phyloP scores from a whole-genome alignment of 2,113 vertebrate species.

The Oncorhynchus masou region DNA sequence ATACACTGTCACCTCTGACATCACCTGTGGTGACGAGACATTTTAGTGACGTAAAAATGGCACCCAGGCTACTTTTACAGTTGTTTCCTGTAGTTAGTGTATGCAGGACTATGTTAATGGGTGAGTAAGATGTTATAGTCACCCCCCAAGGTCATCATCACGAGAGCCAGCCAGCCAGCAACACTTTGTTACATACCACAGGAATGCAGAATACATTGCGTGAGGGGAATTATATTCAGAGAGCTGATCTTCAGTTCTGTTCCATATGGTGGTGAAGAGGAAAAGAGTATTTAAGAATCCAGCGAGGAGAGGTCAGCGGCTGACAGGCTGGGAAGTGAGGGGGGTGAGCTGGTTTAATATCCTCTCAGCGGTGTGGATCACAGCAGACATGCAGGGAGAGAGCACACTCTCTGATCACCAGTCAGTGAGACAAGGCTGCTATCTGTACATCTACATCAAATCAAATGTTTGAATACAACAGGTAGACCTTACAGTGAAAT shows the following conservation, averaged over 20 bases:
- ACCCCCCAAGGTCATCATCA: conserved; percentile 28
- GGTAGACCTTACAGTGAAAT: no score
- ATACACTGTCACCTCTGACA: conserved; percentile 32
- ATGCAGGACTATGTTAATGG: conserved; percentile 14
- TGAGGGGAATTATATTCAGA: conserved; percentile 33
- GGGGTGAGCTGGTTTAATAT: conserved; percentile 37
- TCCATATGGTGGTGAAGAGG: conserved; percentile 20
- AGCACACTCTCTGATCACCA: neutral
- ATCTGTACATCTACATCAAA: neutral
- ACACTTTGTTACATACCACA: neutral
- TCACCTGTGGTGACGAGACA: conserved; percentile 28
- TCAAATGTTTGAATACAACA: no score
- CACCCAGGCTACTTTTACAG: conserved; percentile 31
- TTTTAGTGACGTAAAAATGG: conserved; percentile 62
- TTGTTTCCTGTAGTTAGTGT: neutral
- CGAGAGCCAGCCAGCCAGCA: conserved; percentile 23
- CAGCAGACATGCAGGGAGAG: neutral
- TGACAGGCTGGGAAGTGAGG: conserved; percentile 6
- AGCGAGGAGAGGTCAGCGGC: neutral
- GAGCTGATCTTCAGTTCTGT: neutral
- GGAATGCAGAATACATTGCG: conserved; percentile 8
- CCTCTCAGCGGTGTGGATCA: conserved; percentile 34
- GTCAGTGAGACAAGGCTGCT: neutral
- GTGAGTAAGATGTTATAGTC: conserved; percentile 41
- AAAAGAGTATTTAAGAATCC: neutral